A percentile compares a stretch with the other conserved stretches of the same genome.
Conservation (phyloP, 2,113 vertebrate genomes). For the Hypocryptadius cinnamomeus region DNA sequence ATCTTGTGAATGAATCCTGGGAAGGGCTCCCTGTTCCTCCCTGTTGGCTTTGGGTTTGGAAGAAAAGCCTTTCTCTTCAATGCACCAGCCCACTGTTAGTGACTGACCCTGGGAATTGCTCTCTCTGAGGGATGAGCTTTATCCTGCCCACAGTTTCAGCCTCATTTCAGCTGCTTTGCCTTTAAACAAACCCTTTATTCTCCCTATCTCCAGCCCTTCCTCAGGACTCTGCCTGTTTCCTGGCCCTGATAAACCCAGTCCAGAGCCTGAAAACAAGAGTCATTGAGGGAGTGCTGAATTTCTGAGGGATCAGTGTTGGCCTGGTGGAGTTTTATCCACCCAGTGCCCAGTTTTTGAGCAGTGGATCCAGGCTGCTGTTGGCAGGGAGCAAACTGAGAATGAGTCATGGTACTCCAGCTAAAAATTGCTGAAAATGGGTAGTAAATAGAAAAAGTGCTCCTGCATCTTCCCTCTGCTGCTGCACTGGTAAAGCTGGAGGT, state of each 20-base stretch:
- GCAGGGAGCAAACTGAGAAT: background rate
- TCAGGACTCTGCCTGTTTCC: background rate
- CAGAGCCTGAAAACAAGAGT: background rate
- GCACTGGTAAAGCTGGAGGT: background rate
- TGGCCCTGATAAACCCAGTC: background rate
- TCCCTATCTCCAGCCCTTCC: background rate
- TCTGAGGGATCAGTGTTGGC: background rate
- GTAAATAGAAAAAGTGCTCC: background rate
- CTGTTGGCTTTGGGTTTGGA: background rate
- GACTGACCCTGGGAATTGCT: background rate
- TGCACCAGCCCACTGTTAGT: background rate
- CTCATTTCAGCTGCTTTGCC: background rate
- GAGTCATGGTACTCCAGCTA: background rate
- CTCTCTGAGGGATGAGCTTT: background rate
- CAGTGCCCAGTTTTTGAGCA: background rate
- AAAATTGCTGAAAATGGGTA: background rate
- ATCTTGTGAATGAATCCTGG: background rate
- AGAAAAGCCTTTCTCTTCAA: background rate
- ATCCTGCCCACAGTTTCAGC: background rate
- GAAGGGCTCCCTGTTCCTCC: background rate
- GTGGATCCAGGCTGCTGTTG: background rate
- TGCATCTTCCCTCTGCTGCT: background rate
- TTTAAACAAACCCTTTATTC: background rate
- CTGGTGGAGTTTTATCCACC: background rate
- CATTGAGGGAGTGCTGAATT: background rate